Percentiles rank a stretch among this genome's conserved stretches.
Conservation (phyloP, 2,797 vertebrate species). For the Enteromius anoplus region DNA sequence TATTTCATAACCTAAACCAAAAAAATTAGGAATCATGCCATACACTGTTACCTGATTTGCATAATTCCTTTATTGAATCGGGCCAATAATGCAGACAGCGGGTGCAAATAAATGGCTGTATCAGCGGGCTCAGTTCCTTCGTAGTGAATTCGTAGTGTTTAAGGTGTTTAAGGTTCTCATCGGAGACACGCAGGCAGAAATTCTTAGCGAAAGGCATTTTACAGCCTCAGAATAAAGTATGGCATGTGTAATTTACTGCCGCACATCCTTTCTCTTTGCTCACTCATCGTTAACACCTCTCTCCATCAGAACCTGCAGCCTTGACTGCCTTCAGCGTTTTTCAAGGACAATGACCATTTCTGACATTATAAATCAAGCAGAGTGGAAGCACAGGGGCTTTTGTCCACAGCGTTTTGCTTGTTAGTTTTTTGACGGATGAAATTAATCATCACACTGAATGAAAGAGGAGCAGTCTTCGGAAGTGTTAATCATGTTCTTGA, state of each 20-base stretch:
- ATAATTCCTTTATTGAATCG: neutral
- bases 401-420: slow-evolving; percentile 23
- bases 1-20: neutral
- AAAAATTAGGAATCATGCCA: neutral
- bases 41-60: neutral
- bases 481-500: slow-evolving; percentile 27
- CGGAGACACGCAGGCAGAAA: slow-evolving; percentile 42
- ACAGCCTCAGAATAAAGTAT: slow-evolving; percentile 41
- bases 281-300: slow-evolving; percentile 45
- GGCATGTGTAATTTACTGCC: slow-evolving; percentile 26
- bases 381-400: slow-evolving; percentile 42
- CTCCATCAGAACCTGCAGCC: slow-evolving; percentile 29
- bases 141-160: neutral
- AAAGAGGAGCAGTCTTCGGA: slow-evolving; percentile 1
- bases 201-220: slow-evolving; percentile 42
- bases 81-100: neutral
- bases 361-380: slow-evolving; percentile 47
- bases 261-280: slow-evolving; percentile 29
- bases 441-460: slow-evolving; percentile 31
- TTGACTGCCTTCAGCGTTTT: slow-evolving; percentile 47
- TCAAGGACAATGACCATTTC: slow-evolving; percentile 55
- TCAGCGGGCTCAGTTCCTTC: neutral
- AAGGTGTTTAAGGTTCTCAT: slow-evolving; percentile 41
- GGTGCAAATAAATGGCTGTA: neutral
- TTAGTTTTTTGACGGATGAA: slow-evolving; percentile 13